Base-by-base conservation (phyloP, 1,140 invertebrate species). In the Cherax destructor region DNA sequence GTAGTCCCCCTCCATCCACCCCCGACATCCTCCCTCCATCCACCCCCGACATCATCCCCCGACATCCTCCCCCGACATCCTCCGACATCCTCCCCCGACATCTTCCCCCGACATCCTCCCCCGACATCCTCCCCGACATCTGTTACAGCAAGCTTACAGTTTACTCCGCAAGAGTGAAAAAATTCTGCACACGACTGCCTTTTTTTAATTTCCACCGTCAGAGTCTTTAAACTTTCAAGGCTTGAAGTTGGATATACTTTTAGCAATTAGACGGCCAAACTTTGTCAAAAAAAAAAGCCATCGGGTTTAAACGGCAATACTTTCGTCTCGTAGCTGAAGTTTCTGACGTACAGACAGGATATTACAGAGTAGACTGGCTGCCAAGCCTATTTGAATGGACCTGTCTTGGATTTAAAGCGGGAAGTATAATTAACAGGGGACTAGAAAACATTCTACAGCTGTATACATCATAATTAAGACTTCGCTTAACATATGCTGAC, bases 161-260 rank as follows among this genome's bases (percentile, higher is more conserved):
- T 13, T 16, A 18, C 13, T 65, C 18, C 61, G 18, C 61, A 65
- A 5, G 18, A 18, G 52, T 7, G 6, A 13, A 56, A 56, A 7
- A 56, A 13, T 56, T 9, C 11, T 56, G 11, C 52, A 56, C 52
- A 56, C 52, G 52, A 56, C 52, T 13, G 3, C 52, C 7, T 13
- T 16, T 10, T 10, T 9, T 10, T 16, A 10, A 59, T 10, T 65
- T 65, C 18, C 18, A 5, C 18, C 13, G 61, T 16, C 61, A 65
- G 18, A 65, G 61, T 65, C 61, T 65, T 56, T 65, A 65, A 65
- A 65, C 61, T 65, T 65, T 65, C 18, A 16, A 65, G 61, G 61
- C 61, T 65, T 65, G 18, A 65, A 65, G 61, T 65, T 65, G 61
- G 61, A 65, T 65, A 65, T 65, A 65, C 61, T 65, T 65, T 65